Evolutionary conservation across 2,113 vertebrate genomes (phyloP), one percentile per base, ranked within the genome.

Genomic region (Brachypteracias leptosomus): DNA sequence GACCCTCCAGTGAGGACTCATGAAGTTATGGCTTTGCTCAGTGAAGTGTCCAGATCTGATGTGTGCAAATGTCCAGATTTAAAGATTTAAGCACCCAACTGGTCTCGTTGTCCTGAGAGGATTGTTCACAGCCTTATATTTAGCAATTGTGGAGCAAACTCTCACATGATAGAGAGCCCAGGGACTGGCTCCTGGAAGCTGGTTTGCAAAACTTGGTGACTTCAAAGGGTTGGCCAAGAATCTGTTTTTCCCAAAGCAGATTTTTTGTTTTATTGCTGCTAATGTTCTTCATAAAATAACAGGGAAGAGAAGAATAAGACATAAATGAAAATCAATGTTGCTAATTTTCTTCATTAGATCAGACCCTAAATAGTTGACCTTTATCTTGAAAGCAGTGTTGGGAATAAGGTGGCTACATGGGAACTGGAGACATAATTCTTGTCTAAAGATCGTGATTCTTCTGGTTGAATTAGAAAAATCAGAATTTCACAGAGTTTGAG

Each of bases 261-360:
- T 46, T 54, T 88, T 58, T 65, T 93, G n/a, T 93, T 91, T 71
- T 65, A 44, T 19, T 29, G 44, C 65, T 78, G 36, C 52, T 88
- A 94, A 89, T 87, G 36, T 88, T 96, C 72, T 74, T 95, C 57
- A 72, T 90, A 49, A 86, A 95, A 86, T 88, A 72, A 87, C 18
- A 65, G 46, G 38, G 58, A 58, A 79, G 68, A 71, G 36, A 68
- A 47, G 76, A 93, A 92, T 25, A 22, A 68, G 52, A 74, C 52
- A 18, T 78, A 88, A 80, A 59, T 90, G 47, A 83, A 83, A 94
- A 78, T 77, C 42, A 49, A 0, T 88, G 82, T 62, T 94, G 14
- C 72, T 88, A 75, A 72, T 65, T 93, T 91, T 86, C 52, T 70
- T 84, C 63, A 52, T 92, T 90, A 77, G 44, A 61, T 28, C 58